These are phyloP conservation scores for Phortica variegata DNA, from an alignment of 1,140 invertebrate genomes.

Conservation along the genomic window DNA sequence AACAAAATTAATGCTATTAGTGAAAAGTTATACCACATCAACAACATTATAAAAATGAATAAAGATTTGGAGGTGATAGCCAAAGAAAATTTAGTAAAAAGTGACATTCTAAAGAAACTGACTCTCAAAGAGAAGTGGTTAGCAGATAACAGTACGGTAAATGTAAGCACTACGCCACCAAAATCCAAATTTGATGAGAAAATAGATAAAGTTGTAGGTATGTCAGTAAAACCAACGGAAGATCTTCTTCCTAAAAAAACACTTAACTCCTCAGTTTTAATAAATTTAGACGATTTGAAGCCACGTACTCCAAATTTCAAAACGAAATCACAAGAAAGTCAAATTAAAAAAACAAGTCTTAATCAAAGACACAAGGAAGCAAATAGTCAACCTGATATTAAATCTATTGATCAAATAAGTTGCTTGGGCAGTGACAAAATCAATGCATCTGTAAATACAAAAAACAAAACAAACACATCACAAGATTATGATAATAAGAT, in stretches of 20 bases:
- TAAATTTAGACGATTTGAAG: conserved; percentile 33
- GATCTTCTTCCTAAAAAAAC: too few relatives aligned
- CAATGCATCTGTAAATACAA: conserved; percentile 30
- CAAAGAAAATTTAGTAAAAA: conserved; percentile 54
- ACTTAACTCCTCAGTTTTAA: too few relatives aligned
- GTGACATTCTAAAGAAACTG: conserved; percentile 52
- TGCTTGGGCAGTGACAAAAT: conserved; percentile 37
- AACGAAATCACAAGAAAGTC: too few relatives aligned
- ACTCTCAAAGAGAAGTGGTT: conserved; percentile 55
- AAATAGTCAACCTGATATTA: too few relatives aligned
- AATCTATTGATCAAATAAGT: conserved; percentile 19
- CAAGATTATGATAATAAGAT: conserved; percentile 27
- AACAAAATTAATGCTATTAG: conserved; percentile 52
- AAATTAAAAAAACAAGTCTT: too few relatives aligned
- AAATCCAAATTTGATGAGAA: conserved; percentile 47
- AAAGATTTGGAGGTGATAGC: conserved; percentile 50
- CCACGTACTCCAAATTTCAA: conserved; percentile 43
- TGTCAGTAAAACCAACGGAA: background rate
- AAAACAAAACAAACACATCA: too few relatives aligned
- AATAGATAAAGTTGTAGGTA: conserved; percentile 29
- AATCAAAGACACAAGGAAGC: too few relatives aligned
- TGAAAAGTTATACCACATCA: conserved; percentile 49
- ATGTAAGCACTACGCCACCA: conserved; percentile 3
- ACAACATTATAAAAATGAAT: conserved; percentile 54
- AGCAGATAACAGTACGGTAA: conserved; percentile 32